Evolutionary conservation across 2,888 invertebrate genomes (phyloP), one percentile per base, ranked within the genome.

Genomic region (Callimorpha dominula): DNA sequence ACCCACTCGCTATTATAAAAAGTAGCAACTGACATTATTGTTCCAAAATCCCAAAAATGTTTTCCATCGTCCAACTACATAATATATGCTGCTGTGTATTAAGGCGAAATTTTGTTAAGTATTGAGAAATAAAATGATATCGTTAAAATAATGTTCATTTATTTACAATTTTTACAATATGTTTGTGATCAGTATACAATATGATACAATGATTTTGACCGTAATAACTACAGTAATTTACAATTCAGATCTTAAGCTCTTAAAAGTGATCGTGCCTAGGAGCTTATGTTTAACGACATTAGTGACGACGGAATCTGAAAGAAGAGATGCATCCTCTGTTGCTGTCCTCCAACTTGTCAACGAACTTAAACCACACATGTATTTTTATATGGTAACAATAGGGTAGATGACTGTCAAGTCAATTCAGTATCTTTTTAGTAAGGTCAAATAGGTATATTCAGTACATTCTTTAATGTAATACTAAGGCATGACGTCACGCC

Each of bases 1-100:
- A 66, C 86, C 88, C 68, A 84, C 89, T 50, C 76, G 71, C 43
- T 8, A 67, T 17, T n/a, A 65, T 7, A 72, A 66, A 77, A 50
- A 75, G 17, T 71, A 65, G 17, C 7, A 31, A 12, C n/a, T 15
- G 31, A 15, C 12, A 12, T 14, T 31, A 31, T 31, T 31, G 1
- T 6, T 31, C 31, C 60, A 60, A 60, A 60, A 60, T 60, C 12
- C 31, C 31, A 31, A 31, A 31, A 31, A 60, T 40, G 20, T 49
- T 31, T 20, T 65, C 31, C 4, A n/a, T 54, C n/a, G 31, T 2
- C 31, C 31, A 31, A 31, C 31, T 31, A 31, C n/a, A 17, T n/a
- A 17, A 15, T 14, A 5, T 20, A 0, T 57, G 12, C 4, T 20
- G 20, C 31, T 31, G 11, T 11, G 11, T 12, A 11, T 7, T 4